Evolutionary conservation across 2,888 invertebrate species (phyloP).

Genomic region (Timandra comae): DNA sequence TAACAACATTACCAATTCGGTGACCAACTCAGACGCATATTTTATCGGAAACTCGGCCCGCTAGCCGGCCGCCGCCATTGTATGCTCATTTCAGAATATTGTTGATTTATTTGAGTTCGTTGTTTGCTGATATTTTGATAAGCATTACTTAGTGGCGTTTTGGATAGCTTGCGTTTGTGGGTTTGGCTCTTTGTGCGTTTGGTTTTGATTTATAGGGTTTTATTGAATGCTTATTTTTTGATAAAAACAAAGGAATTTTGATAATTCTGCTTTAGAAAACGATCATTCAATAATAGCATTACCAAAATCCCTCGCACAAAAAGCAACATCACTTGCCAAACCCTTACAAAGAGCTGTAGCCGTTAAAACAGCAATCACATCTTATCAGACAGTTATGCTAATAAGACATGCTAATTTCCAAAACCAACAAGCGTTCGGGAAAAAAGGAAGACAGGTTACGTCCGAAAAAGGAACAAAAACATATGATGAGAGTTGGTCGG

Average conservation of each 20-base stretch:
- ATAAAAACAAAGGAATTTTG: too few species aligned
- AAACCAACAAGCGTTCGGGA: conserved; percentile 69
- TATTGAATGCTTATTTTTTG: too few species aligned
- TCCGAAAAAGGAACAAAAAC: conserved; percentile 58
- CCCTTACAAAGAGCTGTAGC: too few species aligned
- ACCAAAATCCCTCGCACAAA: too few species aligned
- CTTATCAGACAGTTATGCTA: conserved; percentile 72
- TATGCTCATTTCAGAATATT: conserved; percentile 33
- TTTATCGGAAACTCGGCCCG: conserved; percentile 44
- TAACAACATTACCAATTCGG: conserved; percentile 73
- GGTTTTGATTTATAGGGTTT: too few species aligned
- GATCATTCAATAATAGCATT: too few species aligned
- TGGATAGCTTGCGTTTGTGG: background rate
- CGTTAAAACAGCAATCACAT: conserved; percentile 66
- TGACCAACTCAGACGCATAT: conserved; percentile 65
- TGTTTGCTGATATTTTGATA: conserved; percentile 20
- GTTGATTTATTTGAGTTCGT: conserved; percentile 47
- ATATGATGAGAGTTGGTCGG: conserved; percentile 57
- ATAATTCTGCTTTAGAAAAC: too few species aligned
- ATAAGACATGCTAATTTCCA: conserved; percentile 76
- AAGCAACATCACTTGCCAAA: too few species aligned
- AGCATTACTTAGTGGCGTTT: conserved; percentile 7
- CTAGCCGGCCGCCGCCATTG: conserved; percentile 33
- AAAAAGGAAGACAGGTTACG: conserved; percentile 45
- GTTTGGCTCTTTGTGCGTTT: too few species aligned